Evolutionary conservation across 2,113 vertebrate species (phyloP).

Genomic region (Cepphus grylle): DNA sequence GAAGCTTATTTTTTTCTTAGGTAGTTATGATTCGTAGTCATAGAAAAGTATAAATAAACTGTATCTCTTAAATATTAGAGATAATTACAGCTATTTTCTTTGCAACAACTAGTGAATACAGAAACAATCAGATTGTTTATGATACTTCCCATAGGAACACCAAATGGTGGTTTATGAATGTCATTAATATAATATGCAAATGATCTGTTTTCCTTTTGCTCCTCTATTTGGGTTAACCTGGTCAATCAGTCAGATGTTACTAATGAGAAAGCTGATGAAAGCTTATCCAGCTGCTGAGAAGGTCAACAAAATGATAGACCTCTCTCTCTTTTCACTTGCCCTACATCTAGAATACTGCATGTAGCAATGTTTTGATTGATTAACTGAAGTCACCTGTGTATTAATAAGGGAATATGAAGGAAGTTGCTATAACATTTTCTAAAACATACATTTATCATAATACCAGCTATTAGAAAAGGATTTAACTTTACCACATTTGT

Average conservation of each 20-base stretch:
- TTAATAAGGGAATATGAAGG: background rate
- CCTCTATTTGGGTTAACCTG: slow-evolving; percentile 47
- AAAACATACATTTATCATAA: background rate
- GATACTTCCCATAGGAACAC: slow-evolving; percentile 41
- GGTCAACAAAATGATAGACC: background rate
- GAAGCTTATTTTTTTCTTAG: background rate
- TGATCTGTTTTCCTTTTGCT: slow-evolving; percentile 18
- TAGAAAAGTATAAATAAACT: background rate
- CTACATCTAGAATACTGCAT: background rate
- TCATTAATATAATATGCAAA: slow-evolving; percentile 69
- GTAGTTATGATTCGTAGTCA: background rate
- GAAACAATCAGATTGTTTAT: slow-evolving; percentile 16
- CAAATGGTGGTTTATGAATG: slow-evolving; percentile 54
- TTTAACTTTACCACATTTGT: background rate
- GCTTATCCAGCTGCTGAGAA: slow-evolving; percentile 27
- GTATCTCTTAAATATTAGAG: background rate
- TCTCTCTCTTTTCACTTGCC: background rate
- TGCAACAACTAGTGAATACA: slow-evolving; percentile 25
- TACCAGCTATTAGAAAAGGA: background rate
- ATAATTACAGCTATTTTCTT: background rate
- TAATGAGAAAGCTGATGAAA: slow-evolving; percentile 56
- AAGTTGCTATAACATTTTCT: background rate
- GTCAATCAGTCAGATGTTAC: slow-evolving; percentile 37
- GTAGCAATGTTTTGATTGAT: background rate
- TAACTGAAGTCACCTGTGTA: background rate